A percentile compares a stretch with the other conserved stretches of the same genome.
phyloP scores from a whole-genome alignment of 2,888 invertebrate species.

The Agrochola lychnidis region DNA sequence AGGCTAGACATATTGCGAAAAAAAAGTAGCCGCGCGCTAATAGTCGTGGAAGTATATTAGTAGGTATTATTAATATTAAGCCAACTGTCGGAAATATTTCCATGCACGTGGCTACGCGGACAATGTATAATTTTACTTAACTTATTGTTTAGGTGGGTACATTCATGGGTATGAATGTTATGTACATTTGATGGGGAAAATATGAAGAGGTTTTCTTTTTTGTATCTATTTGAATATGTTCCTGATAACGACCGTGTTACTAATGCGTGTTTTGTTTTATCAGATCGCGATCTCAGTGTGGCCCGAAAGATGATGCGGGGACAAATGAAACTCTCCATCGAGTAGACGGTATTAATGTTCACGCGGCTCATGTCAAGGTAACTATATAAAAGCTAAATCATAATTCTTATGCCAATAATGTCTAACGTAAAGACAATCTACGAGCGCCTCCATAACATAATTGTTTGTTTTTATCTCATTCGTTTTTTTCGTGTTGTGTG shows the following conservation, averaged over 20 bases:
- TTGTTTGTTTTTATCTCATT: constrained; percentile 19
- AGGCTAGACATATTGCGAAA: neutral
- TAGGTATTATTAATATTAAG: no score
- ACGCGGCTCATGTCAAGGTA: constrained; percentile 83
- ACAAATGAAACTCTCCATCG: constrained; percentile 78
- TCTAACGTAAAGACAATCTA: neutral
- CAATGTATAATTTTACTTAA: neutral
- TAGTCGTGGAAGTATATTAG: neutral
- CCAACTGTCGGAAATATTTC: constrained; percentile 3
- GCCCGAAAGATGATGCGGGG: constrained; percentile 69
- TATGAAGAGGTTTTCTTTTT: constrained; percentile 2
- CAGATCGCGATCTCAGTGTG: constrained; percentile 81
- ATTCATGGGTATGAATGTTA: no score
- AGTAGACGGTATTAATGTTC: constrained; percentile 80
- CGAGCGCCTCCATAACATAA: neutral
- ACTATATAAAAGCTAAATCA: constrained; percentile 4
- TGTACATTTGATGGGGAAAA: neutral
- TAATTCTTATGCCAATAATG: neutral
- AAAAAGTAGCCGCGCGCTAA: neutral
- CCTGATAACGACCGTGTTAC: neutral
- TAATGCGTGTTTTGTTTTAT: constrained; percentile 66
- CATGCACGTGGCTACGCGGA: neutral
- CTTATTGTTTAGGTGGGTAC: constrained; percentile 22
- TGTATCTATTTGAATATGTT: neutral
- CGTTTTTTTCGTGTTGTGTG: constrained; percentile 3